Base-by-base conservation (phyloP, 2,113 vertebrate species). In the Cyanoderma ruficeps region DNA sequence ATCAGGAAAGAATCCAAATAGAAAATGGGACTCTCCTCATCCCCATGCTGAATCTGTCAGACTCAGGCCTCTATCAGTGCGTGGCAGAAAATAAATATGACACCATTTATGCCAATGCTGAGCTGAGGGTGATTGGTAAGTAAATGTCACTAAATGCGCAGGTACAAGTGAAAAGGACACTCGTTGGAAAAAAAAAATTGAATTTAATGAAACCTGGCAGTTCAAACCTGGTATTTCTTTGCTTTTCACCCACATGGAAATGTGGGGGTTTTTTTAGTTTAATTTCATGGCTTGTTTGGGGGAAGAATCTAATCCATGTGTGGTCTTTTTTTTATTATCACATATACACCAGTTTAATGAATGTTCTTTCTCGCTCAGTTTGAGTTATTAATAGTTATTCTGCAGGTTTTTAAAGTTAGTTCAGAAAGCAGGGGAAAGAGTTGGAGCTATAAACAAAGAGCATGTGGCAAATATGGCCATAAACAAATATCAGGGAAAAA, bases 41-140 rank as follows among this genome's bases (percentile, higher is more conserved):
- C 91, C 96, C 97, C n/a, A 90, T 90, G 96, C 97, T 99, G 74
- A 98, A 98, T 52, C 76, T 98, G 83, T 97, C 97, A 35, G 99
- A 99, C 86, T 99, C 99, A 23, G 99, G 99, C 47, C 97, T 99
- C 97, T 99, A 99, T 97, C 99, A 99, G 85, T 99, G 99, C 30
- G 96, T 99, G 78, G 98, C 99, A 56, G 98, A 99, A 96, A 99
- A 99, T 71, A 97, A 98, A 82, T 96, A 98, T 4, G 98, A 97
- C 63, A 96, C 97, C 4, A 97, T 99, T 84, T 98, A 99, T 90
- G 98, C 98, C 91, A 99, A 97, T 11, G 98, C 98, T 33, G 99
- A 99, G 93, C 96, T 99, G 89, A 98, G 97, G 95, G 99, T 99
- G 88, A 98, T 98, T 71, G 99, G 99, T 99, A 97, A 99, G 98